These are phyloP conservation scores for Gadopsis bispinosus DNA, from an alignment of 2,797 vertebrate genomes.

Conservation along the genomic window DNA sequence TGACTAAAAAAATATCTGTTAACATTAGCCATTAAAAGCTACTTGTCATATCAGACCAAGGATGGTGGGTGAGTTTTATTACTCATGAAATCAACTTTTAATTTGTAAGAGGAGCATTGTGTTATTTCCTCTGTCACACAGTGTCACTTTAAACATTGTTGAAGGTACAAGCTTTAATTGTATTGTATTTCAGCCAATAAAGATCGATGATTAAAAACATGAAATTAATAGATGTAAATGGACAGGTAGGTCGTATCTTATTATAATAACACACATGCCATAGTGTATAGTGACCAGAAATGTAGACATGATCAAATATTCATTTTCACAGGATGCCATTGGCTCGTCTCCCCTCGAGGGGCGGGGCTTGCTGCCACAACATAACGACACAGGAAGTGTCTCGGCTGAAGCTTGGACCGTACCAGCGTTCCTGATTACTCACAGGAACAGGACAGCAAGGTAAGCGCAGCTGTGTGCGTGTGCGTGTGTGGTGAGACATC, in stretches of 20 bases:
- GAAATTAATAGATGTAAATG: not conserved
- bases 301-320: not conserved
- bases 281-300: too few species aligned
- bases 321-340: constrained; percentile 49
- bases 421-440: not conserved
- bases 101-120: not conserved
- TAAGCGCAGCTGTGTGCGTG: constrained; percentile 5
- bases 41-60: not conserved
- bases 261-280: not conserved
- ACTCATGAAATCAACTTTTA: not conserved
- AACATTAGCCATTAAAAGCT: not conserved
- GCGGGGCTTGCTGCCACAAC: constrained; percentile 42
- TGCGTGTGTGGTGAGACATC: not conserved
- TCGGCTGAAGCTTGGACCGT: constrained; percentile 3
- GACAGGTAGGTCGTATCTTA: not conserved
- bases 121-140: not conserved
- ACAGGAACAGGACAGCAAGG: not conserved
- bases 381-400: constrained; percentile 22
- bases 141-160: not conserved
- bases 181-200: not conserved
- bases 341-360: constrained; percentile 28
- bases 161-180: not conserved
- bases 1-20: not conserved
- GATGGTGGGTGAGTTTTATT: not conserved
- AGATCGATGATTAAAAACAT: not conserved